Evolutionary conservation across 2,113 vertebrate species (phyloP), one percentile per base, ranked within the genome.

Genomic region (Sander lucioperca): DNA sequence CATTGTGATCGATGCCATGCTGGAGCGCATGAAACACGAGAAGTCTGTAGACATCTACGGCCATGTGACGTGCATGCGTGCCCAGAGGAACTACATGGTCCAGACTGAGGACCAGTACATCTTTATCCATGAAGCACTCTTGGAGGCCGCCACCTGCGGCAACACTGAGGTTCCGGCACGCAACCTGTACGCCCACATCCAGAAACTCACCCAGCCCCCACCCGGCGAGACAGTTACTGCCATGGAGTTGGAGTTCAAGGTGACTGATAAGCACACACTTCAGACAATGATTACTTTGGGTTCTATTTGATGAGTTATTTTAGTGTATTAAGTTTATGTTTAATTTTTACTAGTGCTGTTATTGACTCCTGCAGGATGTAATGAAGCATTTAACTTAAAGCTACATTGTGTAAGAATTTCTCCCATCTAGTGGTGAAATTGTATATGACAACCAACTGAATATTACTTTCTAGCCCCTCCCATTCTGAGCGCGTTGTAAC

Each of bases 171-270:
- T 99, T 82, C 96, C 96, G 0, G 98, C 98, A 2, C 97, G 98
- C 83, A 98, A 95, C 93, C 97, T 99, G 78, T 97, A 97, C 0
- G 97, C 97, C 88, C 97, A 98, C 94, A 98, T 99, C 96, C 98
- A 99, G 96, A 98, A 98, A 89, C 96, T 99, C 92, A 96, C 94
- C 89, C 97, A 98, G 95, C 97, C 98, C 69, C 96, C 97, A n/a
- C 90, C 96, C 0, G 97, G 97, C 5, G 98, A 99, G 88, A 98
- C 97, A 0, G 97, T 98, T 85, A 98, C 97, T 4, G 90, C 94
- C 77, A 98, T 99, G 98, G 98, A 99, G 94, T 94, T 99, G 77
- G 98, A 99, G 88, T 99, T 99, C 94, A 99, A 99, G 97, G 98
- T 99, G 91, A 85, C 33, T 53, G 63, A 78, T 64, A 6, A 43